Base-by-base conservation (phyloP, 2,113 vertebrate genomes). In the Poicephalus gulielmi region DNA sequence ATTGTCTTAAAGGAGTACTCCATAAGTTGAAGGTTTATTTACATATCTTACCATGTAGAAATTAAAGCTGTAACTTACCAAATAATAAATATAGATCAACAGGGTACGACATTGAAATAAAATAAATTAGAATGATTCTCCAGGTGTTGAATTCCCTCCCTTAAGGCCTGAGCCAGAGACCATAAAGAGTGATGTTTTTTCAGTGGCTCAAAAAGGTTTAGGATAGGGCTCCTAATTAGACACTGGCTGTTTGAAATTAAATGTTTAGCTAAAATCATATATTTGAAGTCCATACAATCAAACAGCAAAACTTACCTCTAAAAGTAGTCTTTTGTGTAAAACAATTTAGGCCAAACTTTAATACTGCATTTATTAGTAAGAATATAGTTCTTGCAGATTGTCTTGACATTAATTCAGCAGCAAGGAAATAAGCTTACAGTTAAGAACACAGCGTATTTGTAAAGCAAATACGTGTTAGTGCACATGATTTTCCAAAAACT, bases 311-410 rank as follows among this genome's bases (percentile, higher is more conserved):
- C 43, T 73, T 77, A 33, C 43, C 30, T 63, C 63, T 63, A 17
- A 88, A 87, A 82, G 33, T 67, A 57, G 8, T 39, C 11, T 73
- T 43, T 66, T 18, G 44, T 68, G 19, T 86, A 88, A 86, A 53
- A 76, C 6, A 17, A 64, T 75, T 73, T 30, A 35, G 68, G 86
- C 47, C 80, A 46, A 52, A 31, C 43, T 47, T 94, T 84, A 88
- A 83, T 73, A 88, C 92, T 81, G 92, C 25, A 30, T 96, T 98
- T 97, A 95, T 96, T 98, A 63, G 64, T 74, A 97, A 97, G 96
- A 91, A 95, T 95, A 95, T 3, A 70, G 83, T 82, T 97, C 67
- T 96, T 88, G 88, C 94, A 83, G 97, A 98, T 98, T 98, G 98
- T 98, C 97, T 97, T 47, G 0, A 97, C 89, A n/a, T 88, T 53